Percentiles rank a stretch among this genome's conserved stretches.
phyloP scores from a whole-genome alignment of 2,888 invertebrate species.

The Microdon myrmicae region DNA sequence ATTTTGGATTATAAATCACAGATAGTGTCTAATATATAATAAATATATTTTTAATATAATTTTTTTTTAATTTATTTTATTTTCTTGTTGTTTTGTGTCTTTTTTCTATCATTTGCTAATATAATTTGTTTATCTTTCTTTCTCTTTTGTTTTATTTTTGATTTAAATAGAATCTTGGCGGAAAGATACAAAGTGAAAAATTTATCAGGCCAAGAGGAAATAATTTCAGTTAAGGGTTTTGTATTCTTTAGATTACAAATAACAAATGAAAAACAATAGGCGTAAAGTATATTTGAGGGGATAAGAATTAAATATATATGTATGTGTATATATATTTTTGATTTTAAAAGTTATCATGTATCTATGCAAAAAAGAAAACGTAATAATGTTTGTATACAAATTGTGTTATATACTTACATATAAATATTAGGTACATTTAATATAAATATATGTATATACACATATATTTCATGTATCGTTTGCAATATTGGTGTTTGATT shows the following conservation, averaged over 20 bases:
- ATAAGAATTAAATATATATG: no score
- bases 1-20: conserved; percentile 69
- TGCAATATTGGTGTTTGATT: conserved; percentile 19
- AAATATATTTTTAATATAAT: conserved; percentile 48
- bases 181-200: conserved; percentile 35
- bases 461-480: conserved; percentile 31
- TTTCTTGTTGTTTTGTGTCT: conserved; percentile 4
- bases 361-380: conserved; percentile 36
- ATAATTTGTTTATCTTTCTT: no score
- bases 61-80: conserved; percentile 23
- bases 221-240: no score
- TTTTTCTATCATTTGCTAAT: conserved; percentile 40
- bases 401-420: conserved; percentile 62
- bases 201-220: conserved; percentile 22
- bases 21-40: conserved; percentile 63
- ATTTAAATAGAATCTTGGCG: conserved; percentile 38
- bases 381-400: conserved; percentile 35
- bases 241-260: no score
- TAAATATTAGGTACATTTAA: conserved; percentile 65
- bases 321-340: conserved; percentile 14
- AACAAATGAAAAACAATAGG: no score
- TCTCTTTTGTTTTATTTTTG: conserved; percentile 18
- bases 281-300: no score
- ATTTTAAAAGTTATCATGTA: conserved; percentile 33
- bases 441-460: conserved; percentile 28